These are phyloP conservation scores for Yponomeuta evonymella DNA, from an alignment of 2,888 invertebrate species.

Conservation along the genomic window DNA sequence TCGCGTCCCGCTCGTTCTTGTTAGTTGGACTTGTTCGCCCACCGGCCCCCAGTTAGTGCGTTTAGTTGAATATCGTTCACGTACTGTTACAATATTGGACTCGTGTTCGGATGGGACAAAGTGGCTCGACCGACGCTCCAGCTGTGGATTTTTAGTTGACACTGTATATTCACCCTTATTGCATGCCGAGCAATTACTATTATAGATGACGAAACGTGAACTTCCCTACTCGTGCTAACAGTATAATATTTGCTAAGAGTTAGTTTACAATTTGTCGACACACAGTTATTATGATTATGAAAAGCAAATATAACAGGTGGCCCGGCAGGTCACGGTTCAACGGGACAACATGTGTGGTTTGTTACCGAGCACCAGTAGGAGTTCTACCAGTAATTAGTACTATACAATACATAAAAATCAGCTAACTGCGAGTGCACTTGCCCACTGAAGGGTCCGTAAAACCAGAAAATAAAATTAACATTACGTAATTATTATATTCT, in stretches of 20 bases:
- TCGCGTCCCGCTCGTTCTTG: neutral
- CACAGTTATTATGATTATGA: neutral
- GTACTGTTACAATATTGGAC: slow-evolving; percentile 66
- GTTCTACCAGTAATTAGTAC: no score
- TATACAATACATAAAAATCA: no score
- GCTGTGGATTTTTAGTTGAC: slow-evolving; percentile 45
- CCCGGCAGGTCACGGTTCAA: no score
- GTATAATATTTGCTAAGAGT: neutral
- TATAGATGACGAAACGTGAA: neutral
- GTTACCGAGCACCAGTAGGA: no score
- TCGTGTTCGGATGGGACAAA: slow-evolving; percentile 56
- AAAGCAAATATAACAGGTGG: no score
- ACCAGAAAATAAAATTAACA: no score
- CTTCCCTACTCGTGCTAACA: neutral
- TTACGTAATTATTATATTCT: no score
- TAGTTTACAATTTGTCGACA: neutral
- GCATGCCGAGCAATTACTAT: neutral
- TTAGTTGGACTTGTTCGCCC: slow-evolving; percentile 28
- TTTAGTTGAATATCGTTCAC: slow-evolving; percentile 53
- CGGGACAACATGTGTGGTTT: no score
- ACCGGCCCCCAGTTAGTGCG: slow-evolving; percentile 32
- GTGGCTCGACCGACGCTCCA: slow-evolving; percentile 55
- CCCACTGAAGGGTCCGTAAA: no score
- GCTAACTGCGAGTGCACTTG: no score
- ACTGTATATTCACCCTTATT: slow-evolving; percentile 1